Conservation (phyloP, 2,797 vertebrate species). For the Sphaeramia orbicularis region DNA sequence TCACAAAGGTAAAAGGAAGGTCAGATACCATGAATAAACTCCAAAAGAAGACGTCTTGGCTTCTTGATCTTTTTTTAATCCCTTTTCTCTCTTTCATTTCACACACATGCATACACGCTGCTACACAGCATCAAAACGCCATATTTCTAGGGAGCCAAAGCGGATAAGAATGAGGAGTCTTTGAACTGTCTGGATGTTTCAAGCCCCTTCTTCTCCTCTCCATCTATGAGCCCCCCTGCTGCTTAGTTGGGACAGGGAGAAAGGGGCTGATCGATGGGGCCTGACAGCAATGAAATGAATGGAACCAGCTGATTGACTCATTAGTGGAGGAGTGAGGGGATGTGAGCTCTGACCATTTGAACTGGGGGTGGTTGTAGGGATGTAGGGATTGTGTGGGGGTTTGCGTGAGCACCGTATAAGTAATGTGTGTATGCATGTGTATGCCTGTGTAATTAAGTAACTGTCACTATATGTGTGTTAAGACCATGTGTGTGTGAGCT, state of each 20-base stretch:
- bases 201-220: constrained; percentile 51
- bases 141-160: constrained; percentile 62
- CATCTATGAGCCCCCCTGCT: constrained; percentile 62
- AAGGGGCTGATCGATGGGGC: constrained; percentile 77
- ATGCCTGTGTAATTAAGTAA: constrained; percentile 54
- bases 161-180: constrained; percentile 62
- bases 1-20: constrained; percentile 55
- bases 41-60: constrained; percentile 31
- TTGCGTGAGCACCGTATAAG: constrained; percentile 39
- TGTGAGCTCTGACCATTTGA: constrained; percentile 57
- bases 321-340: constrained; percentile 61
- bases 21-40: constrained; percentile 51
- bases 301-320: constrained; percentile 82
- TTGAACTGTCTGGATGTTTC: constrained; percentile 72
- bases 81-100: constrained; percentile 46
- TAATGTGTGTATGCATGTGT: constrained; percentile 51
- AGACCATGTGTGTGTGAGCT: constrained; percentile 30
- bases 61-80: constrained; percentile 68
- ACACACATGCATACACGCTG: constrained; percentile 41
- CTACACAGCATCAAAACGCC: constrained; percentile 53
- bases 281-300: constrained; percentile 80
- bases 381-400: constrained; percentile 28
- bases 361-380: constrained; percentile 12
- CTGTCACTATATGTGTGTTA: constrained; percentile 56
- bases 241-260: constrained; percentile 60